Evolutionary conservation across 2,113 vertebrate genomes (phyloP).

Genomic region (Tachysurus vachellii): DNA sequence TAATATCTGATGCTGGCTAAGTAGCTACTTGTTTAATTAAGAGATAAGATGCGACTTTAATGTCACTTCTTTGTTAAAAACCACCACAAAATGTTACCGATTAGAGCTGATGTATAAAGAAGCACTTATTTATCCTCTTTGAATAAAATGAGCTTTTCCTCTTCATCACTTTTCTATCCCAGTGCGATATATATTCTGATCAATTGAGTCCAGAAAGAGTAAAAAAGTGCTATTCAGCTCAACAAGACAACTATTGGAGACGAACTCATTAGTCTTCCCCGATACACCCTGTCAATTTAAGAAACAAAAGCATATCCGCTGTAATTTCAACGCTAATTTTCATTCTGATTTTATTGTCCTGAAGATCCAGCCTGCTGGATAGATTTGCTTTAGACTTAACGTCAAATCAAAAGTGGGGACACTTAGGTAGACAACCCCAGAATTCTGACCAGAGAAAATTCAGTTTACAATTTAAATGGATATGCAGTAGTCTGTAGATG

Average conservation of each 20-base stretch:
- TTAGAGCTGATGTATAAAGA: neutral
- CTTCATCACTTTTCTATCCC: neutral
- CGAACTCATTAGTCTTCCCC: neutral
- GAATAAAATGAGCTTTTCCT: neutral
- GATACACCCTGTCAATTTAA: neutral
- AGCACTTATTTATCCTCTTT: neutral
- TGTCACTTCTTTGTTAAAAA: neutral
- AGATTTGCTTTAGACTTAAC: conserved; percentile 11
- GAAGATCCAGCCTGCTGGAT: conserved; percentile 50
- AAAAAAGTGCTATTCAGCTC: neutral
- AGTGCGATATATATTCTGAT: neutral
- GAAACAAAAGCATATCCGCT: neutral
- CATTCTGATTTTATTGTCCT: neutral
- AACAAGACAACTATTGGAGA: neutral
- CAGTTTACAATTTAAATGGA: neutral
- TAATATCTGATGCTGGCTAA: neutral
- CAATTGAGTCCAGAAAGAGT: neutral
- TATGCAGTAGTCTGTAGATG: neutral
- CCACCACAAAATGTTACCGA: neutral
- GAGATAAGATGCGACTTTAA: neutral
- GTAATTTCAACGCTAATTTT: neutral
- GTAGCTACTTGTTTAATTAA: neutral
- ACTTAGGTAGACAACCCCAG: neutral
- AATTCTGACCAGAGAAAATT: neutral
- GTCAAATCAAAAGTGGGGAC: neutral